Evolutionary conservation across 2,888 invertebrate species (phyloP).

Genomic region (Oscheius onirici): DNA sequence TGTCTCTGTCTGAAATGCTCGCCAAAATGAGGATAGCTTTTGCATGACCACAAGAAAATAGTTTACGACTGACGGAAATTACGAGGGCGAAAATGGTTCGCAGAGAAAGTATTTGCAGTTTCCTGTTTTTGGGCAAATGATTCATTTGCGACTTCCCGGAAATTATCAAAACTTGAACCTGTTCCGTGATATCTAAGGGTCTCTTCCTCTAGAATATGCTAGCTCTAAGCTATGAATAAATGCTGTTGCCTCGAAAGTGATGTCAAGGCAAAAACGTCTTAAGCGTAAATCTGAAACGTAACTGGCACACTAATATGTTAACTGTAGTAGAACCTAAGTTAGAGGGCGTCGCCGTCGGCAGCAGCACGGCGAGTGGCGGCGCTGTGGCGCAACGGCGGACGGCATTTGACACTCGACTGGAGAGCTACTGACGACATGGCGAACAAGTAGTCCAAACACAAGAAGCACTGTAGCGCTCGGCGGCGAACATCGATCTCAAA

Average conservation of each 20-base stretch:
- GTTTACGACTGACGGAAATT: slow-evolving; percentile 11
- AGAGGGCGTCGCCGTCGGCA: slow-evolving; percentile 21
- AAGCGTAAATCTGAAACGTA: neutral
- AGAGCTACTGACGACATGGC: slow-evolving; percentile 31
- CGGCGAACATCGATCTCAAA: slow-evolving; percentile 26
- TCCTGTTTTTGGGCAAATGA: no score
- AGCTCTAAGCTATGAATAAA: no score
- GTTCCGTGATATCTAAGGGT: no score
- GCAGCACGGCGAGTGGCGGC: slow-evolving; percentile 24
- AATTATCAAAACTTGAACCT: no score
- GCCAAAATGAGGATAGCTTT: neutral
- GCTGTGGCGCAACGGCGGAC: slow-evolving; percentile 32
- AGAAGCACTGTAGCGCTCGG: slow-evolving; percentile 32
- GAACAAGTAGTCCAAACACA: slow-evolving; percentile 32
- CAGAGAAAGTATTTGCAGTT: neutral
- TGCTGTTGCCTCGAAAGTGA: neutral
- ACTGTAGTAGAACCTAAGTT: neutral
- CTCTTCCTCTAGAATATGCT: no score
- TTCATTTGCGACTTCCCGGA: no score
- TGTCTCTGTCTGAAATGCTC: neutral
- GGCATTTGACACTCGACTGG: slow-evolving; percentile 34
- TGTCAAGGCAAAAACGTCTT: neutral
- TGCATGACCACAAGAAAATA: slow-evolving; percentile 12
- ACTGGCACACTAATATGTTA: neutral
- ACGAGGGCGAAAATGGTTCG: slow-evolving; percentile 11